phyloP scores from a whole-genome alignment of 2,113 vertebrate species.

The Cyanoderma ruficeps region DNA sequence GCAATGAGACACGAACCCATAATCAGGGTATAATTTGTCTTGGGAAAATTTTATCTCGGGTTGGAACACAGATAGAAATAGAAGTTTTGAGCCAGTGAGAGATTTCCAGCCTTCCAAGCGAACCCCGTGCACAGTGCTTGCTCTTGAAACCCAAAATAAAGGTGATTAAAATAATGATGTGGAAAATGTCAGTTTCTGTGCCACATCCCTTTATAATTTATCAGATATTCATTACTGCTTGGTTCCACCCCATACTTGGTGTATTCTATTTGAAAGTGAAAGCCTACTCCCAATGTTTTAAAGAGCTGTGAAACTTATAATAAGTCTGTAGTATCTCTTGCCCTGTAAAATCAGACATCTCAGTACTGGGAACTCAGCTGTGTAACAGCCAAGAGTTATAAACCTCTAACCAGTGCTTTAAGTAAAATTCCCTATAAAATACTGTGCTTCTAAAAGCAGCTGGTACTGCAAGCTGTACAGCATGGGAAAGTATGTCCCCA shows the following conservation, averaged over 20 bases:
- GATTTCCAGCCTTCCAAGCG: not conserved
- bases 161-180: constrained; percentile 29
- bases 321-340: not conserved
- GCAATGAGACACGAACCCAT: constrained; percentile 66
- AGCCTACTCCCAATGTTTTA: not conserved
- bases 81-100: not conserved
- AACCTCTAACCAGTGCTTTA: not conserved
- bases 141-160: not conserved
- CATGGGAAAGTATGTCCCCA: not conserved
- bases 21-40: constrained; percentile 71
- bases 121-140: not conserved
- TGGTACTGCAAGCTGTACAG: not conserved
- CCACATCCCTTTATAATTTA: not conserved
- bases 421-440: not conserved
- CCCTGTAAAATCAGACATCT: not conserved
- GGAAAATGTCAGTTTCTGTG: not conserved
- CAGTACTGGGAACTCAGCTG: not conserved
- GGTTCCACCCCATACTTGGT: not conserved
- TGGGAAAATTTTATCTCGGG: constrained; percentile 59
- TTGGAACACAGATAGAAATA: not conserved
- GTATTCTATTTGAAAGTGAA: not conserved
- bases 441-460: not conserved
- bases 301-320: not conserved
- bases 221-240: constrained; percentile 14
- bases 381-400: not conserved